Percentiles rank a stretch among this genome's conserved stretches.
Conservation (phyloP, 2,113 vertebrate genomes). For the Solea solea region DNA sequence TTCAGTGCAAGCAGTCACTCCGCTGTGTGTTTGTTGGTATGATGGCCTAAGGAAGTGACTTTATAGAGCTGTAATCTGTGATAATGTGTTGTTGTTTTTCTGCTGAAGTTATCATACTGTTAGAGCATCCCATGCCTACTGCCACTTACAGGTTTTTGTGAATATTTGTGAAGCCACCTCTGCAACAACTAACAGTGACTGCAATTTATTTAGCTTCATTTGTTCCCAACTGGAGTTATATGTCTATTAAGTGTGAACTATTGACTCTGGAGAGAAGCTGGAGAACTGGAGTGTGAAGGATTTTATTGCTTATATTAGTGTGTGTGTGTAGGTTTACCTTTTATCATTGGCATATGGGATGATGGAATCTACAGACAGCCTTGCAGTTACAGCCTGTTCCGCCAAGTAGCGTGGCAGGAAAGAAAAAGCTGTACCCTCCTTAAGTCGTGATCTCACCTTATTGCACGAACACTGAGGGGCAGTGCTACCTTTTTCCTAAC, state of each 20-base stretch:
- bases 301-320: conserved; percentile 3
- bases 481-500: not conserved
- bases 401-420: not conserved
- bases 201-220: conserved; percentile 23
- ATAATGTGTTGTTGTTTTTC: no score
- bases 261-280: not conserved
- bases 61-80: no score
- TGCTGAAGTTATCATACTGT: no score
- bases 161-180: conserved; percentile 12
- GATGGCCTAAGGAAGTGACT: no score
- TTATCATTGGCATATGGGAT: conserved; percentile 19
- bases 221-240: not conserved
- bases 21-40: no score
- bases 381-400: conserved; percentile 22
- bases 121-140: no score
- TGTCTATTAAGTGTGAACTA: conserved; percentile 25
- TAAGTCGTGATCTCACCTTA: not conserved
- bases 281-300: conserved; percentile 1
- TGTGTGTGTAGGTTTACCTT: conserved; percentile 16
- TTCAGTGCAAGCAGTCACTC: no score
- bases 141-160: not conserved
- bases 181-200: not conserved
- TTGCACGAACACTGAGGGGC: not conserved
- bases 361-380: not conserved
- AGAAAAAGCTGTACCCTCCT: not conserved